These are phyloP conservation scores for Lepeophtheirus salmonis DNA, from an alignment of 1,140 invertebrate species.

Conservation along the genomic window DNA sequence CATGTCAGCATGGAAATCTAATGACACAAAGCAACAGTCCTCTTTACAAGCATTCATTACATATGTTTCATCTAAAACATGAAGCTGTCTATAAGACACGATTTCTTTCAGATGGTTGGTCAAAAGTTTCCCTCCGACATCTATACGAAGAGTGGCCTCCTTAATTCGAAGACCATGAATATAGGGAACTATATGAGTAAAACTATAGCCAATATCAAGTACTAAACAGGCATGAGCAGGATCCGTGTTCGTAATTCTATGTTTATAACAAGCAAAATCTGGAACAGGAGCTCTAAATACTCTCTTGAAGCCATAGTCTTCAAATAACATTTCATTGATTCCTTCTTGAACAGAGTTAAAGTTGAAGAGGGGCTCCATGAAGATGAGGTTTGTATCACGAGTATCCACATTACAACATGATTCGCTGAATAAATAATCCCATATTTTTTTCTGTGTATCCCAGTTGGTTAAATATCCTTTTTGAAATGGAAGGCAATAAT, in stretches of 20 bases:
- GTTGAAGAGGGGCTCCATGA: conserved; percentile 88
- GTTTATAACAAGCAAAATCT: conserved; percentile 11
- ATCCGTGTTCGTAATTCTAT: conserved; percentile 26
- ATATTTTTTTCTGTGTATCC: conserved; percentile 85
- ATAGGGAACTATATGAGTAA: conserved; percentile 84
- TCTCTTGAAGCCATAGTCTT: conserved; percentile 81
- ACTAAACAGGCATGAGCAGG: conserved; percentile 55
- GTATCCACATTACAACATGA: conserved; percentile 60
- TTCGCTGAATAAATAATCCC: conserved; percentile 86
- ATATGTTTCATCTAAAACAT: conserved; percentile 98
- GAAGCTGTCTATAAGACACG: conserved; percentile 84
- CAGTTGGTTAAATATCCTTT: conserved; percentile 80
- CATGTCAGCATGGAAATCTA: conserved; percentile 68
- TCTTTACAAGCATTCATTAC: conserved; percentile 98
- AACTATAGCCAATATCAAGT: conserved; percentile 85
- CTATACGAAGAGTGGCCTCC: conserved; percentile 57
- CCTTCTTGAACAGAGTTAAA: conserved; percentile 80
- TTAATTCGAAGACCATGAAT: conserved; percentile 66
- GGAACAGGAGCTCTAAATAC: conserved; percentile 49
- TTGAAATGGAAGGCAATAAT: conserved; percentile 80
- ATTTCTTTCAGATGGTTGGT: conserved; percentile 98
- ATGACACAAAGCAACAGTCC: conserved; percentile 83
- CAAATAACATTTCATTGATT: conserved; percentile 87
- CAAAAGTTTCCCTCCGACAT: conserved; percentile 87
- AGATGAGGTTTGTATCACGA: conserved; percentile 50